Percentiles rank a stretch among this genome's conserved stretches.
Conservation (phyloP, 2,113 vertebrate genomes). For the Mustela nigripes region DNA sequence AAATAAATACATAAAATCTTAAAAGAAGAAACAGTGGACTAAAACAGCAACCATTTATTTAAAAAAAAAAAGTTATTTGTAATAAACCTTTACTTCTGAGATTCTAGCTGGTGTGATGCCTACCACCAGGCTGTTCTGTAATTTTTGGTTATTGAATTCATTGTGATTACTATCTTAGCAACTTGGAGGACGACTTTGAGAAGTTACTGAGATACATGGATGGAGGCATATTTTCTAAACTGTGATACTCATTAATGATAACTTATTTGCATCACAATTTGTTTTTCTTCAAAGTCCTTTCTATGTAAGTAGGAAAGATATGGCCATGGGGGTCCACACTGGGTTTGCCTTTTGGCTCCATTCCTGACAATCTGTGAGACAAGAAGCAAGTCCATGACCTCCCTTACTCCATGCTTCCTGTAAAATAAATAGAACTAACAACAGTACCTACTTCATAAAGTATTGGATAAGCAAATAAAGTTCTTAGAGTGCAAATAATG, state of each 20-base stretch:
- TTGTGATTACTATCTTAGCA: background rate
- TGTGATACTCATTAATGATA: background rate
- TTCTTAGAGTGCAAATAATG: background rate
- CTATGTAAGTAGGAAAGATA: background rate
- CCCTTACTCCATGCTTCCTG: background rate
- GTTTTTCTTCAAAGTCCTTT: background rate
- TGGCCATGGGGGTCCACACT: background rate
- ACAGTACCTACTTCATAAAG: background rate
- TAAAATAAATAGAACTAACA: background rate
- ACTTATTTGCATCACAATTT: background rate
- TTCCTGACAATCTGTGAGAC: background rate
- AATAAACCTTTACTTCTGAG: background rate
- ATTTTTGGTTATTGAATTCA: conserved; percentile 6
- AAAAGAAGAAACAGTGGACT: too few species aligned
- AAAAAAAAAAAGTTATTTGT: background rate
- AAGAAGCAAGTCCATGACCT: background rate
- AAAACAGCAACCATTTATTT: too few species aligned
- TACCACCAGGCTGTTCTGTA: background rate
- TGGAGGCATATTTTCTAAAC: background rate
- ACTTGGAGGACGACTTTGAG: conserved; percentile 40
- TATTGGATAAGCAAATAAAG: background rate
- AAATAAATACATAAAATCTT: too few species aligned
- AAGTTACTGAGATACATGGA: background rate
- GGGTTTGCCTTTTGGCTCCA: background rate
- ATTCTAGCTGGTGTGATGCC: background rate